A percentile compares a stretch with the other conserved stretches of the same genome.
phyloP scores from a whole-genome alignment of 2,888 invertebrate species.

The Euproctis similis region DNA sequence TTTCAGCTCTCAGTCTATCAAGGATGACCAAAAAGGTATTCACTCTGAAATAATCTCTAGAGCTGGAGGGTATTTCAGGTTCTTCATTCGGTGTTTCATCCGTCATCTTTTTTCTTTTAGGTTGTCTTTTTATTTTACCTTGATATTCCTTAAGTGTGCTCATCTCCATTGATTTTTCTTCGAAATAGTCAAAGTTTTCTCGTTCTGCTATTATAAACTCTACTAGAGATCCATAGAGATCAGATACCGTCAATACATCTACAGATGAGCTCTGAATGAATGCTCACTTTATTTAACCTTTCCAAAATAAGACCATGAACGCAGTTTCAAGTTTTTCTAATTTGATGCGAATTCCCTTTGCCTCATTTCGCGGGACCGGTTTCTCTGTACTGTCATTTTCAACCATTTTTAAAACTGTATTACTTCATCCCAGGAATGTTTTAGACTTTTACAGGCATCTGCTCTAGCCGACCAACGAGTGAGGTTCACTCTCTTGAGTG shows the following conservation, averaged over 20 bases:
- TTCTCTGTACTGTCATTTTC: not conserved
- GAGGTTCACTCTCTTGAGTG: slow-evolving; percentile 24
- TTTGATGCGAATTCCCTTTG: slow-evolving; percentile 1
- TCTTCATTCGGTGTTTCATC: slow-evolving; percentile 1
- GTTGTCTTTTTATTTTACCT: not conserved
- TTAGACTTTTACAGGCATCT: slow-evolving; percentile 14
- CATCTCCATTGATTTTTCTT: slow-evolving; percentile 1
- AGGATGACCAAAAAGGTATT: slow-evolving; percentile 6
- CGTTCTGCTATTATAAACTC: slow-evolving; percentile 18
- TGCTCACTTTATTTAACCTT: slow-evolving; percentile 2
- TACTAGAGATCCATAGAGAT: slow-evolving; percentile 21
- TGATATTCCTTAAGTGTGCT: slow-evolving; percentile 1
- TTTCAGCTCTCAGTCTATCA: slow-evolving; percentile 4
- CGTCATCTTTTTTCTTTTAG: slow-evolving; percentile 1
- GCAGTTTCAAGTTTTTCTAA: slow-evolving; percentile 4
- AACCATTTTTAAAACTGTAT: slow-evolving; percentile 1
- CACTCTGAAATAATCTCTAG: slow-evolving; percentile 6
- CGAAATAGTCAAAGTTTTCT: slow-evolving; percentile 13
- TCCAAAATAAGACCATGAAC: slow-evolving; percentile 11
- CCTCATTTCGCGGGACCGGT: not conserved
- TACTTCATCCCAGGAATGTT: not conserved
- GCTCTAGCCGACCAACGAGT: slow-evolving; percentile 31
- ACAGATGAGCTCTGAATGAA: slow-evolving; percentile 1
- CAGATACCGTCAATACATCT: slow-evolving; percentile 1
- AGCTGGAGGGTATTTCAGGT: slow-evolving; percentile 3